Conservation (phyloP, 2,797 vertebrate species). For the Decapterus maruadsi region DNA sequence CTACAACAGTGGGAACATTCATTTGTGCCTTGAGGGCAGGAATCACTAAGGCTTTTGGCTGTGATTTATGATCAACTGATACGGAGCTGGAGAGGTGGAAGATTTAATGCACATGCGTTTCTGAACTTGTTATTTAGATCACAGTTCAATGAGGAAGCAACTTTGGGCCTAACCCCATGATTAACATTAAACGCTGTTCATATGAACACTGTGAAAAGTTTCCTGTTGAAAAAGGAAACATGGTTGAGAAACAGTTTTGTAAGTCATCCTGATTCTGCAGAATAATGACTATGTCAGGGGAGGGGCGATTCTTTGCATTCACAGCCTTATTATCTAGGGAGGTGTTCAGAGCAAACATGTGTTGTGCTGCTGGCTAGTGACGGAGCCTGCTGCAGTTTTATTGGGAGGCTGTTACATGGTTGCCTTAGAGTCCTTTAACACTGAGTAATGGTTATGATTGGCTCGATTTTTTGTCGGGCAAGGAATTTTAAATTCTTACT, state of each 20-base stretch:
- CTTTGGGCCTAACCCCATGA: not conserved
- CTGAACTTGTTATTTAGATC: not conserved
- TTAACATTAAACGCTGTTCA: slow-evolving; percentile 7
- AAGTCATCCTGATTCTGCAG: slow-evolving; percentile 13
- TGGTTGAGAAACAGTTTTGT: not conserved
- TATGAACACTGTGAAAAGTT: slow-evolving; percentile 26
- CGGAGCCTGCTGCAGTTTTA: slow-evolving; percentile 9
- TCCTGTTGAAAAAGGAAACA: slow-evolving; percentile 23
- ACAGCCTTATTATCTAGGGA: slow-evolving; percentile 1
- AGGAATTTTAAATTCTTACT: slow-evolving; percentile 3
- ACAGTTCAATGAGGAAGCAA: slow-evolving; percentile 23
- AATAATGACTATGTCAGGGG: not conserved
- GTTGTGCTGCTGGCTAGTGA: slow-evolving; percentile 9
- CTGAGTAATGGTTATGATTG: slow-evolving; percentile 24
- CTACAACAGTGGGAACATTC: slow-evolving; percentile 42
- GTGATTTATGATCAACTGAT: slow-evolving; percentile 51
- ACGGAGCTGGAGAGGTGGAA: not conserved
- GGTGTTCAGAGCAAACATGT: slow-evolving; percentile 19
- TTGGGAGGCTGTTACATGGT: not conserved
- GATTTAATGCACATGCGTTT: slow-evolving; percentile 31
- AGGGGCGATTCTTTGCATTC: slow-evolving; percentile 10
- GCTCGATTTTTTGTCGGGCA: not conserved
- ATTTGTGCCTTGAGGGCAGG: slow-evolving; percentile 41
- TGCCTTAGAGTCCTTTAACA: slow-evolving; percentile 17
- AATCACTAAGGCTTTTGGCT: slow-evolving; percentile 28